Evolutionary conservation across 2,113 vertebrate species (phyloP).

Genomic region (Lophius piscatorius): DNA sequence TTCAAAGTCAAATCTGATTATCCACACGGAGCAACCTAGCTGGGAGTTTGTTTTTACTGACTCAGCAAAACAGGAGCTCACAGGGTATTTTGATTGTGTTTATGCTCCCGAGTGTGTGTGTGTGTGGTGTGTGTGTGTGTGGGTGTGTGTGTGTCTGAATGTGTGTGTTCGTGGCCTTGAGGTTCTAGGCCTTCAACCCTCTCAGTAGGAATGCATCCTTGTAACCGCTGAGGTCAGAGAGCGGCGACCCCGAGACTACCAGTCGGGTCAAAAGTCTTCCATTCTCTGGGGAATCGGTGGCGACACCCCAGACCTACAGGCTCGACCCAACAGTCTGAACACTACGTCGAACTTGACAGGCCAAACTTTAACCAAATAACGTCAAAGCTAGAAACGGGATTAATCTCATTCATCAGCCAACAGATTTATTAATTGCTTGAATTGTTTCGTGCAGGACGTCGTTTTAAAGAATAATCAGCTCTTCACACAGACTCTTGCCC

Average conservation of each 20-base stretch:
- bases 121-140: slow-evolving; percentile 11
- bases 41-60: slow-evolving; percentile 47
- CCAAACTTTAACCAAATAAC: slow-evolving; percentile 13
- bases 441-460: not conserved
- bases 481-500: slow-evolving; percentile 21
- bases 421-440: slow-evolving; percentile 30
- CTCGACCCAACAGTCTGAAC: slow-evolving; percentile 41
- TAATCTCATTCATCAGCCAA: slow-evolving; percentile 11
- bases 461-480: slow-evolving; percentile 33
- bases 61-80: slow-evolving; percentile 21
- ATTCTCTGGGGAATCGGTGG: slow-evolving; percentile 60
- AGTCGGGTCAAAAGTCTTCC: slow-evolving; percentile 56
- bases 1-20: slow-evolving; percentile 70
- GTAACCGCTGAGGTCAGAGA: slow-evolving; percentile 65
- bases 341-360: slow-evolving; percentile 44
- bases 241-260: slow-evolving; percentile 59
- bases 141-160: slow-evolving; percentile 21
- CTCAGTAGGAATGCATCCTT: slow-evolving; percentile 65
- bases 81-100: slow-evolving; percentile 18
- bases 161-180: slow-evolving; percentile 38
- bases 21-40: slow-evolving; percentile 29
- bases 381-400: not conserved
- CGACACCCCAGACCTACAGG: slow-evolving; percentile 63
- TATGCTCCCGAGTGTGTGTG: slow-evolving; percentile 10
- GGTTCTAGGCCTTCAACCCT: slow-evolving; percentile 37